These are phyloP conservation scores for Sympetrum striolatum DNA, from an alignment of 2,888 invertebrate species.

Conservation along the genomic window DNA sequence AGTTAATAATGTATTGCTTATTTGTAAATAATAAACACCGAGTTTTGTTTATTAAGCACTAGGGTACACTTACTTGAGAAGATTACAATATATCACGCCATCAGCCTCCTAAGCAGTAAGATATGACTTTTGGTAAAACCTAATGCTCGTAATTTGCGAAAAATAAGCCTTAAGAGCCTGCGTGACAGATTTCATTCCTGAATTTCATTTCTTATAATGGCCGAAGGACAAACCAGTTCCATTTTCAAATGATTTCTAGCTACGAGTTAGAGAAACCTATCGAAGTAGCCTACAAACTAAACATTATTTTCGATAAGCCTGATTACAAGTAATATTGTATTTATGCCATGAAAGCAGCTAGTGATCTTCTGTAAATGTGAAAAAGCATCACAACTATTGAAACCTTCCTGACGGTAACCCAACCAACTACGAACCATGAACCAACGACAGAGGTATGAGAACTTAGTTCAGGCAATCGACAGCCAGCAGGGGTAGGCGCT, in stretches of 20 bases:
- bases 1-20: background rate
- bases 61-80: background rate
- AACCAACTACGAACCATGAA: constrained; percentile 31
- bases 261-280: background rate
- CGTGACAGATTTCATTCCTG: constrained; percentile 24
- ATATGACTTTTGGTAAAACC: constrained; percentile 6
- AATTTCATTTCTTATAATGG: constrained; percentile 35
- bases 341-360: background rate
- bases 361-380: background rate
- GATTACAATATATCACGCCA: constrained; percentile 4
- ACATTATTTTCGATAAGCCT: background rate
- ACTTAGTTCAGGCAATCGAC: constrained; percentile 4
- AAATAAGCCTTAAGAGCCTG: background rate
- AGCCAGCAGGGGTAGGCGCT: background rate
- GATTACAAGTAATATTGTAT: background rate
- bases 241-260: background rate
- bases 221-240: constrained; percentile 41
- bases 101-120: background rate
- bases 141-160: background rate
- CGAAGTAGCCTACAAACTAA: background rate
- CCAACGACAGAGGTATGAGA: background rate
- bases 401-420: constrained; percentile 29
- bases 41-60: background rate
- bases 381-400: background rate
- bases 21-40: constrained; percentile 29